phyloP scores from a whole-genome alignment of 1,140 invertebrate genomes.

The Drosophila mauritiana region DNA sequence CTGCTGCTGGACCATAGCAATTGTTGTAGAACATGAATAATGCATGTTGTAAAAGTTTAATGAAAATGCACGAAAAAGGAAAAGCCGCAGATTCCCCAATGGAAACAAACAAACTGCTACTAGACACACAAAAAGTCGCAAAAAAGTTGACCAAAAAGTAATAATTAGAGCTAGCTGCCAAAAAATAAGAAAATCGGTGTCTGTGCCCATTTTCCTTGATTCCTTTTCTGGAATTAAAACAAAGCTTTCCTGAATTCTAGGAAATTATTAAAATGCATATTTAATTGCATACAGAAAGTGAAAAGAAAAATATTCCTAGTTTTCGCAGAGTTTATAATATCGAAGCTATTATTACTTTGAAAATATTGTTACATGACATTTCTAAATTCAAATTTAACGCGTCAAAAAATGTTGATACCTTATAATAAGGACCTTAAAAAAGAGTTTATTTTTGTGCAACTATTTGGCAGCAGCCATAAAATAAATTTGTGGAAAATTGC shows the following conservation, averaged over 20 bases:
- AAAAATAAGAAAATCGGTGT: constrained; percentile 25
- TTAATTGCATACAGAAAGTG: background rate
- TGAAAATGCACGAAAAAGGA: constrained; percentile 60
- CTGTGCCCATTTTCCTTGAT: background rate
- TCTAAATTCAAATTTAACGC: too few relatives aligned
- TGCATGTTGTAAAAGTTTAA: constrained; percentile 72
- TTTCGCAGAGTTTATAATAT: too few relatives aligned
- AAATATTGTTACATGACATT: too few relatives aligned
- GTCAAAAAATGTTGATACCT: too few relatives aligned
- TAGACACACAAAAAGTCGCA: constrained; percentile 15
- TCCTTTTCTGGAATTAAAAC: background rate
- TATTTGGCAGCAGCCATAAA: background rate
- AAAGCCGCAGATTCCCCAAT: constrained; percentile 19
- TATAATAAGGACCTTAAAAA: background rate
- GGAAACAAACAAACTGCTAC: constrained; percentile 33
- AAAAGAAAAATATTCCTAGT: too few relatives aligned
- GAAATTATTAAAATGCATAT: background rate
- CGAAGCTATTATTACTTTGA: too few relatives aligned
- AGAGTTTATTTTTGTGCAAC: background rate
- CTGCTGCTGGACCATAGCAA: constrained; percentile 48
- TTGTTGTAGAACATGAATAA: constrained; percentile 76
- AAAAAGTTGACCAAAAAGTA: constrained; percentile 14
- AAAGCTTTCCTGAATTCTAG: background rate
- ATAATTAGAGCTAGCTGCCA: constrained; percentile 41
- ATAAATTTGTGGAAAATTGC: constrained; percentile 17